These are phyloP conservation scores for Caenorhabditis wallacei DNA, from an alignment of 2,888 invertebrate genomes.

Conservation along the genomic window DNA sequence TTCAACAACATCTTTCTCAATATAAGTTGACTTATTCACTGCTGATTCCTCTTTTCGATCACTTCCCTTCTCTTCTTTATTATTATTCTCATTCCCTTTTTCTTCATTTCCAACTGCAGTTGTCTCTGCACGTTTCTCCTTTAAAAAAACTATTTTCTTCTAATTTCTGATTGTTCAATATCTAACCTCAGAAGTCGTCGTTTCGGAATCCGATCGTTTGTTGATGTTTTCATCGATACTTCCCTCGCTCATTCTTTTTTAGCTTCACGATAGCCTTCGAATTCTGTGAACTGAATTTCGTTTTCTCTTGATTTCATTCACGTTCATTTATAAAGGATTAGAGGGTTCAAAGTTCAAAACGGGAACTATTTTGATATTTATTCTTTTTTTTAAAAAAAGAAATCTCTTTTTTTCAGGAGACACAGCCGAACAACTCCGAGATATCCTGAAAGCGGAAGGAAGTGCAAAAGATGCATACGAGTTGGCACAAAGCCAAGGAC, in stretches of 20 bases:
- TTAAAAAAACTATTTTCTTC: no score
- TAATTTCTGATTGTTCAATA: no score
- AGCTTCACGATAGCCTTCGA: background rate
- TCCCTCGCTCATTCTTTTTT: conserved; percentile 34
- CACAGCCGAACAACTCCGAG: conserved; percentile 1
- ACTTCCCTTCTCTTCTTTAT: conserved; percentile 26
- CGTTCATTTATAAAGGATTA: no score
- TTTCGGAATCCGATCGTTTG: conserved; percentile 23
- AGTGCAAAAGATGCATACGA: conserved; percentile 3
- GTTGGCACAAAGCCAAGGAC: background rate
- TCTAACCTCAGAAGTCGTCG: no score
- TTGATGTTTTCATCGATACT: conserved; percentile 22
- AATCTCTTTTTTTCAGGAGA: background rate
- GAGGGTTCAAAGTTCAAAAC: no score
- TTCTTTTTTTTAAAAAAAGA: no score
- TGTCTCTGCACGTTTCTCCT: conserved; percentile 9
- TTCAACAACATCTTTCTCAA: conserved; percentile 47
- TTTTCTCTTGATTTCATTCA: no score
- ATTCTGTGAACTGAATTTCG: no score
- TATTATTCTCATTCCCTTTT: conserved; percentile 25
- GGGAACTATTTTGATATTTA: no score
- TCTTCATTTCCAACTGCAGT: conserved; percentile 24
- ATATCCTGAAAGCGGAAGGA: conserved; percentile 7
- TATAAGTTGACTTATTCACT: conserved; percentile 27
- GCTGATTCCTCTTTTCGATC: conserved; percentile 22